A percentile compares a stretch with the other conserved stretches of the same genome.
Conservation (phyloP, 2,888 invertebrate species). For the Trachelus iudaicus region DNA sequence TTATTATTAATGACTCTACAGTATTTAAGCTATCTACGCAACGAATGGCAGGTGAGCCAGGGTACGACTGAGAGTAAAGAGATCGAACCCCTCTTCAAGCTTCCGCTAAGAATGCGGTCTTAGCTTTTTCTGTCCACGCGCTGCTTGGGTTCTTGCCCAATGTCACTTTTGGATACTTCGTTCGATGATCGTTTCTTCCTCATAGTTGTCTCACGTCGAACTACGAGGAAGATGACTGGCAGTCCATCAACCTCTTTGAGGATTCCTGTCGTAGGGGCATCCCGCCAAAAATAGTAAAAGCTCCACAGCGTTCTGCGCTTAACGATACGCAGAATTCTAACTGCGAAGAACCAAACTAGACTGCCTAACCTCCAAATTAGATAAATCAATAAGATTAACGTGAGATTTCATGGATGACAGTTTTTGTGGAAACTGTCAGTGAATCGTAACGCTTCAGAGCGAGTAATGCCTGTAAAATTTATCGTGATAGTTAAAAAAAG, state of each 20-base stretch:
- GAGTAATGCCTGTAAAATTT: background rate
- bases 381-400: background rate
- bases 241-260: background rate
- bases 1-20: background rate
- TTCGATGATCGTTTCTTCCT: conserved; percentile 18
- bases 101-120: conserved; percentile 2
- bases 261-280: background rate
- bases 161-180: conserved; percentile 47
- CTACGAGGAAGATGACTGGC: background rate
- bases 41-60: background rate
- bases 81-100: background rate
- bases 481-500: background rate
- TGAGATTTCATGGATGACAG: background rate
- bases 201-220: background rate
- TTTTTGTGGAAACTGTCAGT: background rate
- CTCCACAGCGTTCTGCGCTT: background rate
- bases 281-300: background rate
- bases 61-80: background rate
- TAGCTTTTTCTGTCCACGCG: conserved; percentile 32
- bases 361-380: background rate
- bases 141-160: conserved; percentile 49
- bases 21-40: background rate
- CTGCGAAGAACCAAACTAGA: background rate
- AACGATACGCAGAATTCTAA: background rate
- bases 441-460: background rate